Evolutionary conservation across 2,797 vertebrate genomes (phyloP), one percentile per base, ranked within the genome.

Genomic region (Lepilemur ruficaudatus): DNA sequence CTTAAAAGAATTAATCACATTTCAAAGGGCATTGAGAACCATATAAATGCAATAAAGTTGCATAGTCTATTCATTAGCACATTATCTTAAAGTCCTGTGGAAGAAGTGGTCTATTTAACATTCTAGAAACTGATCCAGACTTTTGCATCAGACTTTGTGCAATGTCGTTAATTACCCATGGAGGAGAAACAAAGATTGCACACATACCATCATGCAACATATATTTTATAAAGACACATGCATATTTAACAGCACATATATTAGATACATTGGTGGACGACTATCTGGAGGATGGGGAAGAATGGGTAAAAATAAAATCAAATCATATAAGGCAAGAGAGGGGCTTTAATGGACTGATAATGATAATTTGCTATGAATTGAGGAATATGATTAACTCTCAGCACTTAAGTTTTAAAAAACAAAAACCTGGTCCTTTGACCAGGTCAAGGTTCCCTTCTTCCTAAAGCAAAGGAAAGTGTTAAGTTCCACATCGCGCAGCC

Each of bases 1-100:
- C 93, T 96, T 96, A 94, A 96, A 97, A 95, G 92, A 95, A 79
- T 94, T 97, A 94, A 96, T 96, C 95, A 93, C 83, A 96, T 97
- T 97, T 95, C 91, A 97, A 97, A 97, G 97, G 95, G 89, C 92
- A 87, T 35, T 63, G 96, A 94, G 91, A 96, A 95, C 92, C 96
- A 94, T 72, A 87, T 94, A 93, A 96, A 96, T 81, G 95, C 76
- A 95, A 96, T 95, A 97, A 95, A 91, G 67, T 91, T 93, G 57
- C 55, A 63, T 9, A 86, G 48, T 87, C 75, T 81, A 50, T 79
- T 95, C 76, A 93, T 83, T 73, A 81, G 86, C 82, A 87, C 28
- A 59, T 92, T 85, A 80, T 32, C 63, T 89, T 72, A 75, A 83
- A 61, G 79, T 89, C 61, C 78, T 89, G 6, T 43, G 43, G 70